Conservation (phyloP, 2,888 invertebrate genomes). For the Nycteola revayana region DNA sequence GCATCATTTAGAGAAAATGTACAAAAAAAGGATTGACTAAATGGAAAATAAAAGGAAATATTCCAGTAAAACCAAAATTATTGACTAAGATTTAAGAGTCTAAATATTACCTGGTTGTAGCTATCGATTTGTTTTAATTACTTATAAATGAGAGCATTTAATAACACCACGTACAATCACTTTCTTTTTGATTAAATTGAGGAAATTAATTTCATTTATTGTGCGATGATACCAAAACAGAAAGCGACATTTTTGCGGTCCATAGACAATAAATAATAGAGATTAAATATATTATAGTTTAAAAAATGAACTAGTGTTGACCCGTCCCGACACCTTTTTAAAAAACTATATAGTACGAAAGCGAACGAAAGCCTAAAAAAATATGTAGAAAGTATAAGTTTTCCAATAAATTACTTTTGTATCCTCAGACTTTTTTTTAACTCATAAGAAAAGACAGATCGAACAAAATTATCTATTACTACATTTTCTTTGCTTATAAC, state of each 20-base stretch:
- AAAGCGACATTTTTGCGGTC: slow-evolving; percentile 72
- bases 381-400: no score
- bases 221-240: slow-evolving; percentile 74
- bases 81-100: slow-evolving; percentile 13
- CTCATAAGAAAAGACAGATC: no score
- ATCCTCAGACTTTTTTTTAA: no score
- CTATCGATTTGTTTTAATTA: slow-evolving; percentile 28
- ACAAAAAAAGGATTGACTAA: slow-evolving; percentile 32
- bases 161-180: slow-evolving; percentile 35
- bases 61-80: slow-evolving; percentile 22
- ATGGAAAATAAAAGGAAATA: slow-evolving; percentile 44
- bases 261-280: slow-evolving; percentile 42
- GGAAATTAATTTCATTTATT: slow-evolving; percentile 64
- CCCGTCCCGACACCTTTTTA: no score
- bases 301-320: no score
- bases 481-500: slow-evolving; percentile 29
- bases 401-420: no score
- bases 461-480: no score
- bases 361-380: no score
- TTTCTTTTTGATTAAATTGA: slow-evolving; percentile 53
- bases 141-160: slow-evolving; percentile 40
- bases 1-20: no score
- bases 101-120: slow-evolving; percentile 28
- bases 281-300: no score
- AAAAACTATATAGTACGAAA: no score